These are phyloP conservation scores for Macropodus opercularis DNA, from an alignment of 2,797 vertebrate genomes.

Conservation along the genomic window DNA sequence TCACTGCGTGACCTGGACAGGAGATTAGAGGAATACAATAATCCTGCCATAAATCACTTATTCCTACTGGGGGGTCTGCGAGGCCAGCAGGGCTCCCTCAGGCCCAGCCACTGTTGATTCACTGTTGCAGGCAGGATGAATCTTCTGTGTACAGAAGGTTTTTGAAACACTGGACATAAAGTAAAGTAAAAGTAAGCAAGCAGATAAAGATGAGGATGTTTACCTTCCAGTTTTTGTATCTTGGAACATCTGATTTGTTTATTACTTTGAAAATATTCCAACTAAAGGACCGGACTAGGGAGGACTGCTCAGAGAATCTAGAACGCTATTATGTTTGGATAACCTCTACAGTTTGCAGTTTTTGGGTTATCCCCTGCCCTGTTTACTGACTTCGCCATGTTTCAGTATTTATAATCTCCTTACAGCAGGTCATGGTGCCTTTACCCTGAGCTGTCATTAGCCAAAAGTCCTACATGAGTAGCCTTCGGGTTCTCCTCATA, in stretches of 20 bases:
- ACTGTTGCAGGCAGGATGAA: slow-evolving; percentile 16
- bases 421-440: slow-evolving; percentile 16
- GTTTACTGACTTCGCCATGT: slow-evolving; percentile 23
- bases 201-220: neutral
- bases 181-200: neutral
- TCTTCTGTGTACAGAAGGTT: slow-evolving; percentile 2
- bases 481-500: slow-evolving; percentile 14
- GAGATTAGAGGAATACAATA: slow-evolving; percentile 62
- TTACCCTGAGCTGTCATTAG: slow-evolving; percentile 16
- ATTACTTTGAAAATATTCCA: neutral
- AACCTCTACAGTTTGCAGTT: neutral
- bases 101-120: slow-evolving; percentile 18
- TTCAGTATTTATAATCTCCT: slow-evolving; percentile 43
- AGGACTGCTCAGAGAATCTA: neutral
- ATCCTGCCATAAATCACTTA: slow-evolving; percentile 52
- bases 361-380: neutral
- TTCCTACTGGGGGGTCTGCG: slow-evolving; percentile 19
- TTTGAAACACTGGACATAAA: neutral
- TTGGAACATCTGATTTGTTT: neutral
- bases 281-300: neutral
- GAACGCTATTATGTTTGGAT: neutral
- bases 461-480: slow-evolving; percentile 1
- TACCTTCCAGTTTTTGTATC: neutral
- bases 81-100: slow-evolving; percentile 23
- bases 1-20: slow-evolving; percentile 55